A percentile compares a stretch with the other conserved stretches of the same genome.
These are phyloP conservation scores for Gopherus evgoodei DNA, from an alignment of 2,113 vertebrate species.

Conservation along the genomic window DNA sequence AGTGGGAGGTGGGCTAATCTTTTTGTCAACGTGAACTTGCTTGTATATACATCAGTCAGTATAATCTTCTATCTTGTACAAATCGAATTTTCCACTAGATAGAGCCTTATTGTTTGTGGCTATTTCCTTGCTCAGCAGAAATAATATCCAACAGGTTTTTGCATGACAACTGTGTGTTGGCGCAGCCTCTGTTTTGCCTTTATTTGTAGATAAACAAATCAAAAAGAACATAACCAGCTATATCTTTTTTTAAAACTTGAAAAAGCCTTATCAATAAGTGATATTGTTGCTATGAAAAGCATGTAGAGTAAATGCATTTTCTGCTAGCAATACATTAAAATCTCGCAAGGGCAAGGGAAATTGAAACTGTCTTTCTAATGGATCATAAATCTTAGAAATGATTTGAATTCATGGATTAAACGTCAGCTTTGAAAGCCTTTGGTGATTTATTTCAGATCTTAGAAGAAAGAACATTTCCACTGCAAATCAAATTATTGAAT, in stretches of 20 bases:
- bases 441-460: slow-evolving; percentile 77
- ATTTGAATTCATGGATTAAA: slow-evolving; percentile 82
- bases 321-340: slow-evolving; percentile 68
- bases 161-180: neutral
- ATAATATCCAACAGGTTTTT: slow-evolving; percentile 2
- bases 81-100: neutral
- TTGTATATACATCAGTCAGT: neutral
- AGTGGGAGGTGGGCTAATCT: rapidly evolving
- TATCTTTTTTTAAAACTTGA: slow-evolving; percentile 27
- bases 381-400: slow-evolving; percentile 78
- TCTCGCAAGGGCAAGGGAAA: slow-evolving; percentile 72
- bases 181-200: slow-evolving; percentile 1
- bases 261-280: slow-evolving; percentile 76
- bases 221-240: slow-evolving; percentile 30
- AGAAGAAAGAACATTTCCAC: slow-evolving; percentile 76
- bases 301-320: slow-evolving; percentile 72
- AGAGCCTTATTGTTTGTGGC: neutral
- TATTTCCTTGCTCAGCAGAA: slow-evolving; percentile 8
- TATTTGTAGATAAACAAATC: slow-evolving; percentile 66
- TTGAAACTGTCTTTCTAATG: slow-evolving; percentile 82
- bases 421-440: slow-evolving; percentile 78
- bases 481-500: slow-evolving; percentile 76
- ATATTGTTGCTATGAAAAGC: slow-evolving; percentile 64
- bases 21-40: neutral
- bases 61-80: neutral